Conservation (phyloP, 1,140 invertebrate species). For the Bombus turneri region DNA sequence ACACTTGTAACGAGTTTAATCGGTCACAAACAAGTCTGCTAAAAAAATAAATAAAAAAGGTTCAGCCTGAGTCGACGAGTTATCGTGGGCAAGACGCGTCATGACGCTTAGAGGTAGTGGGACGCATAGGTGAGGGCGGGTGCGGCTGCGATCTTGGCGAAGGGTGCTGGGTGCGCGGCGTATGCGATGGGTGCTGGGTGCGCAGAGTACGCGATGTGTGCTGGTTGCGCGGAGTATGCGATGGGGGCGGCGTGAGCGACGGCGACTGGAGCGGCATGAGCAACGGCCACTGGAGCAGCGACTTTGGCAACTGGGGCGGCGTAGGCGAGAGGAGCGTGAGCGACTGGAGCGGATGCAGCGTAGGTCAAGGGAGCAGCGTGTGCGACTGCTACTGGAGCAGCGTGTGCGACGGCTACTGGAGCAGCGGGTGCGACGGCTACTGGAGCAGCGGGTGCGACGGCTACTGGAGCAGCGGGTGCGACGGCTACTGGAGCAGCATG, state of each 20-base stretch:
- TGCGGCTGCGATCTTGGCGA: slow-evolving; percentile 36
- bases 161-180: slow-evolving; percentile 1
- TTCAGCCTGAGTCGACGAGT: slow-evolving; percentile 63
- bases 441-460: slow-evolving; percentile 46
- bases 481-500: slow-evolving; percentile 31
- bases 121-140: slow-evolving; percentile 33
- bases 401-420: slow-evolving; percentile 29
- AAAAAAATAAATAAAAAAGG: slow-evolving; percentile 62
- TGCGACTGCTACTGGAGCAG: slow-evolving; percentile 35
- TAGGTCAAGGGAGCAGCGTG: slow-evolving; percentile 46
- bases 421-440: slow-evolving; percentile 36
- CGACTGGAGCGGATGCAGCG: slow-evolving; percentile 44
- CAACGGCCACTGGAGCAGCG: slow-evolving; percentile 30
- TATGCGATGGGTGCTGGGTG: slow-evolving; percentile 36
- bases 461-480: slow-evolving; percentile 41
- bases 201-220: slow-evolving; percentile 42
- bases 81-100: slow-evolving; percentile 19
- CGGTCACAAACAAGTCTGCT: slow-evolving; percentile 57
- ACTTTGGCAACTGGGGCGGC: slow-evolving; percentile 34
- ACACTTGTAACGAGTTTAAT: slow-evolving; percentile 63
- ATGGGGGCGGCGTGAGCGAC: slow-evolving; percentile 37
- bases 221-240: slow-evolving; percentile 38
- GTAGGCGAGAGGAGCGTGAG: slow-evolving; percentile 52
- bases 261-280: slow-evolving; percentile 50
- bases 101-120: slow-evolving; percentile 56